Evolutionary conservation across 2,797 vertebrate genomes (phyloP), one percentile per base, ranked within the genome.

Genomic region (Vespertilio murinus): DNA sequence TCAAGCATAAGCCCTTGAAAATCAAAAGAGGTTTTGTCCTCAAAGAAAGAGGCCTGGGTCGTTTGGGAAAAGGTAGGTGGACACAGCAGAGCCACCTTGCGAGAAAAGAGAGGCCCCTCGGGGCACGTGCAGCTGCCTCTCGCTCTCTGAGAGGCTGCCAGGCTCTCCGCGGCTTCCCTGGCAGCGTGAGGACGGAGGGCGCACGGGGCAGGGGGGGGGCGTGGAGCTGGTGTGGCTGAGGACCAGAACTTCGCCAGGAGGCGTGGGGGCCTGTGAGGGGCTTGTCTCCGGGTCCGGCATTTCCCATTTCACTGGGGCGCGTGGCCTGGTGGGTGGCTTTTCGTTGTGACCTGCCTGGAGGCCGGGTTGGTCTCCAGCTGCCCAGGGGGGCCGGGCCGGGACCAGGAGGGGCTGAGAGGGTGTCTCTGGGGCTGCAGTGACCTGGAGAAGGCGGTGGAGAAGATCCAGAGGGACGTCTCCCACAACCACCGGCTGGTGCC

Each of bases 391-490:
- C 81, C 88, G 74, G 82, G 73, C 77, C 69, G 47, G 92, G 95
- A 88, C 84, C 96, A 47, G 92, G 92, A 95, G 87, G 92, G 78
- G 59, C 93, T 97, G 88, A 97, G 93, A 23, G 88, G 93, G 90
- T 95, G 70, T 84, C 73, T 92, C n/a, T 97, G 54, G 97, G 90
- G 97, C 82, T 97, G 5, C 98, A 99, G 99, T 85, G 99, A 99
- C 97, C 98, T 99, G 98, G 99, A 99, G 98, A 99, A 99, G 96
- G 99, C 99, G 0, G 99, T 99, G 98, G 99, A 99, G 91, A 99
- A 99, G 98, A 99, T 99, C 97, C 99, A 99, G 98, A 99, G 99
- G 97, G 99, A 99, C 75, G 97, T 99, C 69, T 98, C 98, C 17
- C 98, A 99, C 97, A 99, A 98, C 98, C 99, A 99, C 97, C 98